A percentile compares a stretch with the other conserved stretches of the same genome.
These are phyloP conservation scores for Elephas maximus DNA, from an alignment of 2,113 vertebrate genomes.

Conservation along the genomic window DNA sequence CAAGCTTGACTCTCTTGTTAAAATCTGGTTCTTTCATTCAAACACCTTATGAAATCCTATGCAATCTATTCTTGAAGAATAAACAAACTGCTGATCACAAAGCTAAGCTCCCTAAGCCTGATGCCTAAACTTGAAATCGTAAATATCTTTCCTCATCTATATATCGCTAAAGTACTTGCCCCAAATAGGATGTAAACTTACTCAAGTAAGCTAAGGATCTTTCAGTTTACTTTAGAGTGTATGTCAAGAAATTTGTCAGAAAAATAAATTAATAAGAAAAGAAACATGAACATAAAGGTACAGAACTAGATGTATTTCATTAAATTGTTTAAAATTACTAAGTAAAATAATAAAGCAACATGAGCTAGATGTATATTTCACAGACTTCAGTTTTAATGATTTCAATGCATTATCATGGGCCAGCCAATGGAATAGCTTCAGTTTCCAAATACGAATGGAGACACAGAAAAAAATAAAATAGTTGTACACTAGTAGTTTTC, in stretches of 20 bases:
- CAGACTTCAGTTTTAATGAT: background rate
- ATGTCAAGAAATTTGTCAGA: conserved; percentile 37
- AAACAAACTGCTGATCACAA: conserved; percentile 24
- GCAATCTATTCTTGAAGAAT: conserved; percentile 12
- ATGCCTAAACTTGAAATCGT: background rate
- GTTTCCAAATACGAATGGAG: conserved; percentile 28
- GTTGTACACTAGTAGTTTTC: background rate
- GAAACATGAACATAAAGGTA: background rate
- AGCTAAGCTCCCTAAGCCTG: conserved; percentile 35
- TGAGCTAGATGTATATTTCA: background rate
- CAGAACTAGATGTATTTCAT: conserved; percentile 11
- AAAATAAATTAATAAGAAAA: background rate
- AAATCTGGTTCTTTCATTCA: conserved; percentile 34
- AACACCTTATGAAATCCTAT: conserved; percentile 42
- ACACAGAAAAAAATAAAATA: background rate
- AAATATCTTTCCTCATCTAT: background rate
- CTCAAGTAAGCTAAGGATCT: background rate
- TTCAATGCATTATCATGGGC: background rate
- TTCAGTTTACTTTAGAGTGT: conserved; percentile 1
- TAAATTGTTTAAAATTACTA: conserved; percentile 39
- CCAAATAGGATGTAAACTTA: conserved; percentile 23
- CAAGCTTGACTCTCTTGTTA: background rate
- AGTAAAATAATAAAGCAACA: conserved; percentile 39
- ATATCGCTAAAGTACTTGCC: background rate
- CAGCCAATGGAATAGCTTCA: background rate